These are phyloP conservation scores for Vicugna pacos DNA, from an alignment of 2,113 vertebrate species.

Conservation along the genomic window DNA sequence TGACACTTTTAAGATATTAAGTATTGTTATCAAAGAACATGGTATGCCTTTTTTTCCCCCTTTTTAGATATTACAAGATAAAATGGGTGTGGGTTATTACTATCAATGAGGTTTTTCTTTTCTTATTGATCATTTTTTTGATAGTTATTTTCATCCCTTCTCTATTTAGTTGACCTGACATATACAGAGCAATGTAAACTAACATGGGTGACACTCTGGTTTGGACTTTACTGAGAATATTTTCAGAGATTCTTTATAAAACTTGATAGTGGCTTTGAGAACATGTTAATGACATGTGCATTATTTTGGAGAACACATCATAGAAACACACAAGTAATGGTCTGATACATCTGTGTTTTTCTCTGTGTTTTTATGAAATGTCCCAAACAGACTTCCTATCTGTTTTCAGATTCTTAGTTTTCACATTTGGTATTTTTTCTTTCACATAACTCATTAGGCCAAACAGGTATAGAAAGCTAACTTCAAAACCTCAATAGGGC, in stretches of 20 bases:
- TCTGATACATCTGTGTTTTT: not conserved
- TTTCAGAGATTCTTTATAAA: not conserved
- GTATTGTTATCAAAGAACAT: not conserved
- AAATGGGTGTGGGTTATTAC: not conserved
- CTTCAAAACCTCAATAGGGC: not conserved
- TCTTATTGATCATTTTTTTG: not conserved
- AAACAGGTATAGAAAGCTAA: not conserved
- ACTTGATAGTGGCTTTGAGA: not conserved
- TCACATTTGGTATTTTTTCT: not conserved
- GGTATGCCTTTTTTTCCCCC: accelerated
- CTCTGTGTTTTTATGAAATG: not conserved
- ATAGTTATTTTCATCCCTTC: not conserved
- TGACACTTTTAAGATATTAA: not conserved
- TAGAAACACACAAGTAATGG: not conserved
- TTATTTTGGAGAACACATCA: not conserved
- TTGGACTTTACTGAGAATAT: not conserved
- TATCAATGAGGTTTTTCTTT: not conserved
- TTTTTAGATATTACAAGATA: not conserved
- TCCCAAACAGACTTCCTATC: not conserved
- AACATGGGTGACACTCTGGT: not conserved
- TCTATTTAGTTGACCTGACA: not conserved
- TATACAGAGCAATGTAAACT: not conserved
- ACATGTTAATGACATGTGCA: not conserved
- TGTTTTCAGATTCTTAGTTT: not conserved
- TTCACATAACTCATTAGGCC: not conserved